Evolutionary conservation across 2,797 vertebrate genomes (phyloP), one percentile per base, ranked within the genome.

Genomic region (Percopsis omiscomaycus): DNA sequence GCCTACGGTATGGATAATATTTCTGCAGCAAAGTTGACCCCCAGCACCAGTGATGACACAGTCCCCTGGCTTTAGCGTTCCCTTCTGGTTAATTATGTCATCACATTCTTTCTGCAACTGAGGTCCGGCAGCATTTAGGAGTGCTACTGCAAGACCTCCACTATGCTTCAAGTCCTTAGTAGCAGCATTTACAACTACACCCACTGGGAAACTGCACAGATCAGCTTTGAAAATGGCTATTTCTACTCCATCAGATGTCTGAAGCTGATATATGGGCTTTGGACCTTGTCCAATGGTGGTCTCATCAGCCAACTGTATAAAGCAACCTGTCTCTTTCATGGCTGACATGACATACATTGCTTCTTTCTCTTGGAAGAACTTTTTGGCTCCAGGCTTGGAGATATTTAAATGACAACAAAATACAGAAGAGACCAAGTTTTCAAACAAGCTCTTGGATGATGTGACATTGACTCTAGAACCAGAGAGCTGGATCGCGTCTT

Each of bases 1-100:
- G 42, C 84, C 94, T 0, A 96, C 89, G 0, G 88, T 92, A 0
- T 96, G 95, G 55, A 98, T 93, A 10, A 98, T 54, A 0, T 87
- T 88, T 55, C 81, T 83, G 79, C 93, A 98, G 0, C 68, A 82
- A 1, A 96, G 92, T 0, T 3, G 80, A 0, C 95, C 94, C 0
- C 93, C 83, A 0, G 94, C 87, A 0, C 59, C 3, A 0, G 93
- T 93, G 46, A 94, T 66, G 12, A 86, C 73, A 0, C 80, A 88
- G 0, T 68, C 58, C 2, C 94, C 94, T 0, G 84, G 61, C 0
- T 54, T 68, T 4, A 96, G 30, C 0, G 0, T 8, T 16, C 90
- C 90, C 0, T 11, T 15, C 0, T 0, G 15, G n/a, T 9, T 73
- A 12, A 93, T 80, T 50, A 91, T 57, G 48, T 78, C 64, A 2